A percentile compares a stretch with the other conserved stretches of the same genome.
Conservation (phyloP, 2,888 invertebrate species). For the Lydus trimaculatus region DNA sequence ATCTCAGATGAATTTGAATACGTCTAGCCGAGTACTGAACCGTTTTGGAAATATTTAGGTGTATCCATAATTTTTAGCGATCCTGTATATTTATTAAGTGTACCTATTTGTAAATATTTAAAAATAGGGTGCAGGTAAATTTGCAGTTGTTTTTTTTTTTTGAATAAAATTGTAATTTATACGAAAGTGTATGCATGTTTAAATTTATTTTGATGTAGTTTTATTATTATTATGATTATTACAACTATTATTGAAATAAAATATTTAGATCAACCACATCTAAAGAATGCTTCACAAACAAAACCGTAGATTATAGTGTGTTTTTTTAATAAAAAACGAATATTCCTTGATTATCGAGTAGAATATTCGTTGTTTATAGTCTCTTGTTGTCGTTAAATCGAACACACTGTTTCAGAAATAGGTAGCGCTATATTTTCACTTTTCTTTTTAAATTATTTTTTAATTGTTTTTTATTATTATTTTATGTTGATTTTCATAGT, state of each 20-base stretch:
- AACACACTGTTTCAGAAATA: conserved; percentile 35
- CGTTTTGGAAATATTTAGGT: no score
- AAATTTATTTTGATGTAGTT: conserved; percentile 15
- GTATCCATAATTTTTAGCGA: no score
- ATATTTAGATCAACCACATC: not conserved
- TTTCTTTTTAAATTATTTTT: conserved; percentile 35
- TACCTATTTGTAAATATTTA: conserved; percentile 28
- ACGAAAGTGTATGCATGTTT: conserved; percentile 24
- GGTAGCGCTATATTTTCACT: conserved; percentile 38
- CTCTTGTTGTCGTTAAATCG: conserved; percentile 26
- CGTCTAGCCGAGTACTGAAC: no score
- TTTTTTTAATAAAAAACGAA: conserved; percentile 32
- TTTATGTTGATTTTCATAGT: conserved; percentile 55
- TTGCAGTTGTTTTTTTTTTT: conserved; percentile 10
- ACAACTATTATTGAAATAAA: not conserved
- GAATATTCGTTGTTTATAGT: conserved; percentile 13
- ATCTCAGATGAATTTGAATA: no score
- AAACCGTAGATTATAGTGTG: conserved; percentile 28
- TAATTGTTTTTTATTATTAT: conserved; percentile 40
- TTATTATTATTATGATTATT: not conserved
- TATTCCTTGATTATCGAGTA: not conserved
- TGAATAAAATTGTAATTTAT: conserved; percentile 2
- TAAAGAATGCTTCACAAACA: not conserved
- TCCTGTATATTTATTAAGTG: no score
- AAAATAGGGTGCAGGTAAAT: conserved; percentile 32